Conservation (phyloP, 2,113 vertebrate species). For the Macrotus californicus region DNA sequence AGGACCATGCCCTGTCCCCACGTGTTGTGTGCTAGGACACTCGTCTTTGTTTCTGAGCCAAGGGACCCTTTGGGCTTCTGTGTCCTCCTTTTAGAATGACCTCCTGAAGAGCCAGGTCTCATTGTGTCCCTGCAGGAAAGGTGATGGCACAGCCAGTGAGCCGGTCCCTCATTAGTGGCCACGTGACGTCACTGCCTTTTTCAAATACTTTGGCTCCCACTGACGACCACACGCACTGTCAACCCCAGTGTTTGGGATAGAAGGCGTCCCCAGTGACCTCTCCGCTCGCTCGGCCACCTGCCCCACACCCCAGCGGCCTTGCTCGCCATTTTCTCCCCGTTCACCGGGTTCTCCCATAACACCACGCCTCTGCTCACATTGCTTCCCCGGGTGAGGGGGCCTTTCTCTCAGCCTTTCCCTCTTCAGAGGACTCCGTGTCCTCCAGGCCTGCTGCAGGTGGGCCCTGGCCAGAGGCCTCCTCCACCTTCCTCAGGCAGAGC, state of each 20-base stretch:
- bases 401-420: neutral
- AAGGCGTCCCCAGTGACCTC: accelerated
- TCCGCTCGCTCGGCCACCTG: accelerated
- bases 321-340: accelerated
- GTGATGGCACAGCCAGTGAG: too few species aligned
- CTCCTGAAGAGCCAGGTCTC: neutral
- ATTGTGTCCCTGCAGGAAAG: neutral
- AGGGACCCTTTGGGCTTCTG: neutral
- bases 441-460: neutral
- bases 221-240: accelerated
- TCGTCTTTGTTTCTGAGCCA: neutral
- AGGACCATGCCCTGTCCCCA: neutral
- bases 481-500: accelerated
- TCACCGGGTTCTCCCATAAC: accelerated
- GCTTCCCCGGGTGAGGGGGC: accelerated
- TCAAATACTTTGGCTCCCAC: accelerated
- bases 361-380: neutral
- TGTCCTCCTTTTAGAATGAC: neutral
- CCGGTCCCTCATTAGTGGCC: too few species aligned
- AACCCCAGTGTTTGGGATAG: accelerated
- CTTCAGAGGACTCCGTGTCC: neutral
- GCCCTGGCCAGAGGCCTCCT: neutral
- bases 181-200: neutral
- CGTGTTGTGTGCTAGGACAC: neutral
- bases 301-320: accelerated